phyloP scores from a whole-genome alignment of 2,888 invertebrate species.

The Drosophila borborema region DNA sequence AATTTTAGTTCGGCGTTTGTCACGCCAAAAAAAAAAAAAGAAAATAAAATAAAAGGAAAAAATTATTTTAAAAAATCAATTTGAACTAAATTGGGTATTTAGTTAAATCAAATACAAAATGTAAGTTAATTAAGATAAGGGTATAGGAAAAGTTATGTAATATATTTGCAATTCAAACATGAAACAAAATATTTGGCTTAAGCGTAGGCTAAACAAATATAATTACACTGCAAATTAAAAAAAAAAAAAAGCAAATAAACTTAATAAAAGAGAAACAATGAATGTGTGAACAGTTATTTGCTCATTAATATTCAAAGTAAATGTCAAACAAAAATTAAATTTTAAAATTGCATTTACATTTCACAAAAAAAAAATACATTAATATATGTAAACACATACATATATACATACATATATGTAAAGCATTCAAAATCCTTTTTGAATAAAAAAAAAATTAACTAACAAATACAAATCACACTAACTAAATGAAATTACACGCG shows the following conservation, averaged over 20 bases:
- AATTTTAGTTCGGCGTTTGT: slow-evolving; percentile 59
- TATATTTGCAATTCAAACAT: slow-evolving; percentile 69
- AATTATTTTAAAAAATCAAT: slow-evolving; percentile 62
- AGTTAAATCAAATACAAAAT: slow-evolving; percentile 58
- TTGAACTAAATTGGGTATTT: slow-evolving; percentile 72
- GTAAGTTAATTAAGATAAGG: slow-evolving; percentile 57
- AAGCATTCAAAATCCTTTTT: slow-evolving; percentile 54
- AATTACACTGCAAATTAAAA: slow-evolving; percentile 65
- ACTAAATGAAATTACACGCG: slow-evolving; percentile 54
- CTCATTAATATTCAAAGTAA: slow-evolving; percentile 69
- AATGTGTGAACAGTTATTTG: slow-evolving; percentile 39
- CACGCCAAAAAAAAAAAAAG: slow-evolving; percentile 45
- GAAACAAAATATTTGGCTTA: slow-evolving; percentile 46
- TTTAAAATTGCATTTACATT: slow-evolving; percentile 74
- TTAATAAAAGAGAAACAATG: slow-evolving; percentile 20
- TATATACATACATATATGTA: slow-evolving; percentile 35
- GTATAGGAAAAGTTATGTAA: slow-evolving; percentile 66
- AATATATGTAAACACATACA: slow-evolving; percentile 38
- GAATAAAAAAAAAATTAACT: slow-evolving; percentile 48
- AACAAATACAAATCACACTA: slow-evolving; percentile 51
- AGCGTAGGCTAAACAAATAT: slow-evolving; percentile 61
- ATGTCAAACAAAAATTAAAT: slow-evolving; percentile 58
- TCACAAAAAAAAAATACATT: slow-evolving; percentile 54
- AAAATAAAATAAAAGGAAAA: slow-evolving; percentile 16
- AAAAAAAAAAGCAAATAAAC: slow-evolving; percentile 5